phyloP scores from a whole-genome alignment of 2,797 vertebrate genomes.

The Diplodus puntazzo region DNA sequence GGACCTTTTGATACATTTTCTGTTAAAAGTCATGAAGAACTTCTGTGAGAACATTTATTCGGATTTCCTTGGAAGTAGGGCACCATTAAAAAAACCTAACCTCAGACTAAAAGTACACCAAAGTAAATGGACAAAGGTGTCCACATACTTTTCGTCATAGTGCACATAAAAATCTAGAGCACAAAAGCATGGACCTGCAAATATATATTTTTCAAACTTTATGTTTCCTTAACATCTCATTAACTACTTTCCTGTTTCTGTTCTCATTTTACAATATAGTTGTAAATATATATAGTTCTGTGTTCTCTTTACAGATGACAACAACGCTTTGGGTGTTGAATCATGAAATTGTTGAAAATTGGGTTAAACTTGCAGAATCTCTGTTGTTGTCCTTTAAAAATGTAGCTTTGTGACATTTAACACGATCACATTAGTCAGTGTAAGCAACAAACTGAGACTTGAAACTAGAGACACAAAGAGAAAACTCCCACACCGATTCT shows the following conservation, averaged over 20 bases:
- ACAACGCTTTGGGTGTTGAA: neutral
- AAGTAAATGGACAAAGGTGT: neutral
- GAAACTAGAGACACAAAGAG: constrained; percentile 61
- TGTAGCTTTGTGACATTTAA: constrained; percentile 7
- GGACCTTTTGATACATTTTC: too few relatives aligned
- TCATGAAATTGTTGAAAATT: neutral
- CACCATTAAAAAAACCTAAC: too few relatives aligned
- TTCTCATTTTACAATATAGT: too few relatives aligned
- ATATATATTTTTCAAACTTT: neutral
- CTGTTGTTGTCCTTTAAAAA: neutral
- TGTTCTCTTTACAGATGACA: too few relatives aligned
- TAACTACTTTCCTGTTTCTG: neutral
- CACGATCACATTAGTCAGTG: constrained; percentile 12
- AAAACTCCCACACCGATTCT: constrained; percentile 27
- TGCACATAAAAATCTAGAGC: neutral
- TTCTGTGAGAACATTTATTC: too few relatives aligned
- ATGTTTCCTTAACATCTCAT: neutral
- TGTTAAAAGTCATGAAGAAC: too few relatives aligned
- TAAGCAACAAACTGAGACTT: constrained; percentile 50
- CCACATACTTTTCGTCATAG: neutral
- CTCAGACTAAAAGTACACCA: too few relatives aligned
- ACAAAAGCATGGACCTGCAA: too few relatives aligned
- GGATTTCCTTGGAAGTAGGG: too few relatives aligned
- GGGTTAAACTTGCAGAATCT: neutral
- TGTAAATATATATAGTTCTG: too few relatives aligned